These are phyloP conservation scores for Limnodromus scolopaceus DNA, from an alignment of 2,797 vertebrate genomes.

Conservation along the genomic window DNA sequence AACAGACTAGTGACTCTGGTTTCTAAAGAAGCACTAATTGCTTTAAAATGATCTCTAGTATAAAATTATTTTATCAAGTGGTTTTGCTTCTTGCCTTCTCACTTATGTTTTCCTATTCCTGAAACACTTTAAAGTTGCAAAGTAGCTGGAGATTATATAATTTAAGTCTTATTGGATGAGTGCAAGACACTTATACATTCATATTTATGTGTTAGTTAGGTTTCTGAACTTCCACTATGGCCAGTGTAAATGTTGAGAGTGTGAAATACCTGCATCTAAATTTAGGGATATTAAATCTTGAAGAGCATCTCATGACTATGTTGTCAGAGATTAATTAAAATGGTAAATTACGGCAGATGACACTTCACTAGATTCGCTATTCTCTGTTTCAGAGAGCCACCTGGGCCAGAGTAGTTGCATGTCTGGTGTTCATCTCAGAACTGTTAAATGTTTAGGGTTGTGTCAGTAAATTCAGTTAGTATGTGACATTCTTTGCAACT, in stretches of 20 bases:
- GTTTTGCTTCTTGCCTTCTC: neutral
- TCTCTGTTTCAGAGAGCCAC: neutral
- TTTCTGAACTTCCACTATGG: neutral
- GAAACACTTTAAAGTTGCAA: neutral
- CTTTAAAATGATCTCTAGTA: neutral
- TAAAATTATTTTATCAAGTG: neutral
- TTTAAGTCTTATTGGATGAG: neutral
- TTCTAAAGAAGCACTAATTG: neutral
- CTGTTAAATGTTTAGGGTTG: neutral
- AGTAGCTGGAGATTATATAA: neutral
- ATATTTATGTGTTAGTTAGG: neutral
- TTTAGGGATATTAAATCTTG: neutral
- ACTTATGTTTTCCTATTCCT: neutral
- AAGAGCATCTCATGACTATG: neutral
- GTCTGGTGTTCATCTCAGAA: neutral
- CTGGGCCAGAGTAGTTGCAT: neutral
- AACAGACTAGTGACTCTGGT: neutral
- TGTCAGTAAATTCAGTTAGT: neutral
- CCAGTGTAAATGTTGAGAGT: neutral
- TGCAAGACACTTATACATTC: neutral
- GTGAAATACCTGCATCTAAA: neutral
- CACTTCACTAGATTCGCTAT: neutral
- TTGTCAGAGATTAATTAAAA: neutral
- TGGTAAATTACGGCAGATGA: fast-evolving
- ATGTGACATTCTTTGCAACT: neutral